These are phyloP conservation scores for Hydropotes inermis DNA, from an alignment of 2,113 vertebrate species.

Conservation along the genomic window DNA sequence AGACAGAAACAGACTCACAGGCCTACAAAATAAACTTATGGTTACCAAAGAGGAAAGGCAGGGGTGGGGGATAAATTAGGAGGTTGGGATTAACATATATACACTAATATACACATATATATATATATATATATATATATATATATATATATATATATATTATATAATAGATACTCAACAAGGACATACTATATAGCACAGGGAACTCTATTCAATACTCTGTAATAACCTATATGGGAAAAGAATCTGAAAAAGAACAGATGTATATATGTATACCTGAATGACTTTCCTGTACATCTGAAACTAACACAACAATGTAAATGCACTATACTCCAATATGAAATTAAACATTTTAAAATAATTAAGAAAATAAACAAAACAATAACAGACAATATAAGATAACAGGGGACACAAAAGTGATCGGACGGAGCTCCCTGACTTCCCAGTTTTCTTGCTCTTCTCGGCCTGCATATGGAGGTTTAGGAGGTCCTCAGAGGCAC, in stretches of 20 bases:
- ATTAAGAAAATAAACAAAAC: neutral
- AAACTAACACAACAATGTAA: neutral
- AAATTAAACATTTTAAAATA: neutral
- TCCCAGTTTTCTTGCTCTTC: neutral
- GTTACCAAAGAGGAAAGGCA: neutral
- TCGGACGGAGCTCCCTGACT: neutral
- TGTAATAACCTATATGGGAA: neutral
- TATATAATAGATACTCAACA: neutral
- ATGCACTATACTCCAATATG: neutral
- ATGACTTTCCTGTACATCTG: neutral
- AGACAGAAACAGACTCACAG: neutral
- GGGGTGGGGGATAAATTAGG: neutral
- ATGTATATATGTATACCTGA: neutral
- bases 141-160: rapidly evolving
- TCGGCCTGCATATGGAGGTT: rapidly evolving
- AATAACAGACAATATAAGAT: neutral
- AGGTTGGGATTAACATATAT: neutral
- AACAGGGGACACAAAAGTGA: neutral
- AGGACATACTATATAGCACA: neutral
- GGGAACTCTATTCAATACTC: neutral
- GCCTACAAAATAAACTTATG: neutral
- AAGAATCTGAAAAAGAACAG: neutral
- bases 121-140: neutral
- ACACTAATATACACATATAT: rapidly evolving
- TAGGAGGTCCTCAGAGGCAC: neutral